phyloP scores from a whole-genome alignment of 2,113 vertebrate genomes.

The Globicephala melas region DNA sequence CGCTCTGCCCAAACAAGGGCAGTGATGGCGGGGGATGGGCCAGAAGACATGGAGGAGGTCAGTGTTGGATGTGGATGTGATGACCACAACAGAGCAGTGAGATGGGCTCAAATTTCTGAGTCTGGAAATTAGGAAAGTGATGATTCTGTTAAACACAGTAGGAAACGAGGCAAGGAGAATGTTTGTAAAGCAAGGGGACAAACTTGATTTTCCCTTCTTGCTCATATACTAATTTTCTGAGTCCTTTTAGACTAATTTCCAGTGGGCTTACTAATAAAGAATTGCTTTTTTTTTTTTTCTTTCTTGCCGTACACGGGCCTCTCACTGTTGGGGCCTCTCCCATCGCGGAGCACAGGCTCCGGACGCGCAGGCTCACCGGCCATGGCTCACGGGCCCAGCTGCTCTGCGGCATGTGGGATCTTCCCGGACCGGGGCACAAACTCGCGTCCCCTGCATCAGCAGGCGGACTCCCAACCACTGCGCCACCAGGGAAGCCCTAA shows the following conservation, averaged over 20 bases:
- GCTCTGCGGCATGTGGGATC: too few relatives aligned
- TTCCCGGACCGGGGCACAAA: too few relatives aligned
- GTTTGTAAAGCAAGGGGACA: neutral
- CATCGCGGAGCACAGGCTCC: too few relatives aligned
- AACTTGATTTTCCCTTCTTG: neutral
- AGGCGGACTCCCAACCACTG: too few relatives aligned
- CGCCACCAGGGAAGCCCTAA: neutral
- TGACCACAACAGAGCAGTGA: neutral
- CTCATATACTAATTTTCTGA: neutral
- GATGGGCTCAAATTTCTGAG: neutral
- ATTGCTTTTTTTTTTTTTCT: neutral
- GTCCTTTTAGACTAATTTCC: neutral
- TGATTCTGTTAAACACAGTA: neutral
- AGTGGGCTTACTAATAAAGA: neutral
- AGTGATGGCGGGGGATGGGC: neutral
- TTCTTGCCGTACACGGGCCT: too few relatives aligned
- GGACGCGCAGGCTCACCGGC: too few relatives aligned
- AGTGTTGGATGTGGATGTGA: rapidly evolving
- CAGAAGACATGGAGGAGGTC: neutral
- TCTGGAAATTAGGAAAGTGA: neutral
- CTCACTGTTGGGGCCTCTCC: too few relatives aligned
- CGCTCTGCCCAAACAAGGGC: neutral
- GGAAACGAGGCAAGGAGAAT: neutral
- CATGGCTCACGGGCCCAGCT: too few relatives aligned
- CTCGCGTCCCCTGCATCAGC: too few relatives aligned